phyloP scores from a whole-genome alignment of 2,797 vertebrate species.

The Acrossocheilus wenchowensis region DNA sequence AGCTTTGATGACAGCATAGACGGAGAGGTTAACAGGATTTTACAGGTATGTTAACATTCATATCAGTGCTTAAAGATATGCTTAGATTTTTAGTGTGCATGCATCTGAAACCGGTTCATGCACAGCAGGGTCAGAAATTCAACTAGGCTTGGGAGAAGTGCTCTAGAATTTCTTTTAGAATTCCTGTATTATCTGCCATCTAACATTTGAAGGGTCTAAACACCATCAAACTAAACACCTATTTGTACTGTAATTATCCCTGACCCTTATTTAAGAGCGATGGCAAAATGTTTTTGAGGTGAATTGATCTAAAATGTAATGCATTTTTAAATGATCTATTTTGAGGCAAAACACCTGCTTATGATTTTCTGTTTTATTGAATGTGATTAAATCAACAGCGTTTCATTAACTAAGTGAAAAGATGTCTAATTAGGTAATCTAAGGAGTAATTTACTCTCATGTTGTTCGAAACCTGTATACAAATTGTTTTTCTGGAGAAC shows the following conservation, averaged over 20 bases:
- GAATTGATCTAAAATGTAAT: not conserved
- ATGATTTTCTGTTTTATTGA: not conserved
- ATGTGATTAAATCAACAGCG: not conserved
- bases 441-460: not conserved
- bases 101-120: not conserved
- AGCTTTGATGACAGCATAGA: not conserved
- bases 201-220: not conserved
- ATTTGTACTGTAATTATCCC: not conserved
- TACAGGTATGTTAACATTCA: not conserved
- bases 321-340: not conserved
- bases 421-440: not conserved
- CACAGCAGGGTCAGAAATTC: not conserved
- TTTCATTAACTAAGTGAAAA: not conserved
- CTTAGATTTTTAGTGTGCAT: not conserved
- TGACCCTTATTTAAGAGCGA: not conserved
- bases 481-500: not conserved
- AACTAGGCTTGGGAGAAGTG: not conserved
- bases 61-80: not conserved
- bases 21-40: conserved; percentile 1
- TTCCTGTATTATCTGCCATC: not conserved
- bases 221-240: not conserved
- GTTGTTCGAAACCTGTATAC: not conserved
- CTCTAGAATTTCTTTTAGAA: too few species aligned
- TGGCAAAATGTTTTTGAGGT: not conserved
- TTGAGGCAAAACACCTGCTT: too few species aligned